These are phyloP conservation scores for Serranus cabrilla DNA, from an alignment of 2,797 vertebrate species.

Conservation along the genomic window DNA sequence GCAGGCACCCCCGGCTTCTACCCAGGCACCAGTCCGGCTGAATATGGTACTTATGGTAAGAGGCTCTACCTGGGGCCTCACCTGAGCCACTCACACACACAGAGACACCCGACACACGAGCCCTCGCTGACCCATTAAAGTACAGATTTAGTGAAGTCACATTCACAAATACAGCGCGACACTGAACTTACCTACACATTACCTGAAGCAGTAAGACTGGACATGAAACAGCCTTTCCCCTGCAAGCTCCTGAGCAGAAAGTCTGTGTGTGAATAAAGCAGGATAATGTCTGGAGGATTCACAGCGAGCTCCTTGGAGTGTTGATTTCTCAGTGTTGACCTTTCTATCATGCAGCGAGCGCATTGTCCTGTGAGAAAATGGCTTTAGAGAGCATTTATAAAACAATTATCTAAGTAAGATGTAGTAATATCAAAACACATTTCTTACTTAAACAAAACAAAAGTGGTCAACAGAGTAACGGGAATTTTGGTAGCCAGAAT, in stretches of 20 bases:
- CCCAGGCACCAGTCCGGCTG: slow-evolving; percentile 93
- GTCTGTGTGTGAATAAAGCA: too few species aligned
- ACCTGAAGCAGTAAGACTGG: too few species aligned
- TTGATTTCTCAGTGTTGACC: too few species aligned
- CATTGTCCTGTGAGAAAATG: too few species aligned
- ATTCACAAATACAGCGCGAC: too few species aligned
- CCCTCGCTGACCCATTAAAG: not conserved
- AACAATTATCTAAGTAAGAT: not conserved
- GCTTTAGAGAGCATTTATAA: too few species aligned
- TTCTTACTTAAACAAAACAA: not conserved
- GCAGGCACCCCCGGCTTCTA: slow-evolving; percentile 94
- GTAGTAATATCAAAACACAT: not conserved
- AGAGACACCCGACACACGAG: slow-evolving; percentile 9
- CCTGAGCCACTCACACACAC: slow-evolving; percentile 35
- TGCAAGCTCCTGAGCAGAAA: too few species aligned
- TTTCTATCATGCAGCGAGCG: too few species aligned
- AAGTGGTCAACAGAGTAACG: not conserved
- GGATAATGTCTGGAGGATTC: too few species aligned
- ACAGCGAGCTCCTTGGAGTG: too few species aligned
- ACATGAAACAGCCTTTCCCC: too few species aligned
- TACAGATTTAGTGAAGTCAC: not conserved
- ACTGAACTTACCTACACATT: too few species aligned
- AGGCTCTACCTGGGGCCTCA: slow-evolving; percentile 77
- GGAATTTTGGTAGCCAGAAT: not conserved
- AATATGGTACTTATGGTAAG: slow-evolving; percentile 95